phyloP scores from a whole-genome alignment of 2,797 vertebrate genomes.

The Enteromius viviparus region DNA sequence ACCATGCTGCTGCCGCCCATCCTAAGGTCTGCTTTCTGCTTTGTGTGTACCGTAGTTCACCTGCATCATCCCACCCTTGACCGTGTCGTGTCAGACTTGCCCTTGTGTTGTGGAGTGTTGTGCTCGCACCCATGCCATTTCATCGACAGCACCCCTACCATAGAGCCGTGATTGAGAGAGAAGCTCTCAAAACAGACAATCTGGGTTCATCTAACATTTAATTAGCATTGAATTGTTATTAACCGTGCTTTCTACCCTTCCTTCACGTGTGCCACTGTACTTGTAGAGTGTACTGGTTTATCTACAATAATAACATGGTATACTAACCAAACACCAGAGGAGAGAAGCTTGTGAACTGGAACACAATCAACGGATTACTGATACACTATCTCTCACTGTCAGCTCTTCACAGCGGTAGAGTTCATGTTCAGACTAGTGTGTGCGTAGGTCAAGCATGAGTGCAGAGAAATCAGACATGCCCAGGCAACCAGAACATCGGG shows the following conservation, averaged over 20 bases:
- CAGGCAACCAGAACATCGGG: slow-evolving; percentile 24
- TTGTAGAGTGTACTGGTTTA: slow-evolving; percentile 22
- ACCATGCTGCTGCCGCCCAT: slow-evolving; percentile 74
- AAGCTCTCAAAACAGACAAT: neutral
- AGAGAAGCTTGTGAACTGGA: slow-evolving; percentile 28
- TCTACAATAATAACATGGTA: slow-evolving; percentile 13
- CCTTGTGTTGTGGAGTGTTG: slow-evolving; percentile 53
- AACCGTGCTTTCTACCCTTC: slow-evolving; percentile 9
- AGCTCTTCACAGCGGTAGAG: slow-evolving; percentile 16
- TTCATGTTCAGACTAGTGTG: slow-evolving; percentile 47
- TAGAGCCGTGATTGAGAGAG: slow-evolving; percentile 3
- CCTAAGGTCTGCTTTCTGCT: slow-evolving; percentile 79
- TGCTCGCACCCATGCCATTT: slow-evolving; percentile 29
- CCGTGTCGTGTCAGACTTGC: slow-evolving; percentile 28
- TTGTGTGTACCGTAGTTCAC: slow-evolving; percentile 60
- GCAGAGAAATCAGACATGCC: slow-evolving; percentile 28
- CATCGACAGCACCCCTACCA: slow-evolving; percentile 12
- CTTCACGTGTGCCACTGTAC: neutral
- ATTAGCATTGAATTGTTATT: slow-evolving; percentile 11
- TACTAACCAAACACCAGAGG: slow-evolving; percentile 28
- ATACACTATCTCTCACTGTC: slow-evolving; percentile 29
- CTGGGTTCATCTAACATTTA: slow-evolving; percentile 21
- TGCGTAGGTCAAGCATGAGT: slow-evolving; percentile 39
- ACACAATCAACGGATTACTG: slow-evolving; percentile 27
- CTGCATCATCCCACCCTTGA: slow-evolving; percentile 49